Percentiles rank a stretch among this genome's conserved stretches.
These are phyloP conservation scores for Calcarius lapponicus DNA, from an alignment of 2,797 vertebrate genomes.

Conservation along the genomic window DNA sequence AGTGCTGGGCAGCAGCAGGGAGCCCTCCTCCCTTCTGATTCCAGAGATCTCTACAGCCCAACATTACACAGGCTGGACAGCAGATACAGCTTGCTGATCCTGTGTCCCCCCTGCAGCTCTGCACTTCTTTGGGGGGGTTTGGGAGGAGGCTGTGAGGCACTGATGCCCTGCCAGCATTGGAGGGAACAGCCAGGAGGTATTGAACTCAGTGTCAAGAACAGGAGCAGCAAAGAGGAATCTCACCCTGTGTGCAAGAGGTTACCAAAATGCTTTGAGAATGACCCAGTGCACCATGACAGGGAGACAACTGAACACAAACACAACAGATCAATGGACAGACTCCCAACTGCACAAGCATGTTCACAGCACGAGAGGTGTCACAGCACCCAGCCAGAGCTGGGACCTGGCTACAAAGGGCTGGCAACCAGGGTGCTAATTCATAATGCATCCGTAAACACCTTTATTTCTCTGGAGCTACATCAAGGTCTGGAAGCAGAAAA, in stretches of 20 bases:
- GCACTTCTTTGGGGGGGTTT: neutral
- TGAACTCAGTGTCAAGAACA: neutral
- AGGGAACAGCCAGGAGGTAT: neutral
- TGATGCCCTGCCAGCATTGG: neutral
- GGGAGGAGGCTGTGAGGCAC: neutral
- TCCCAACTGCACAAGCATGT: neutral
- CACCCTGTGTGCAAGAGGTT: neutral
- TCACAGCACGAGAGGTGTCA: neutral
- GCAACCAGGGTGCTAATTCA: slow-evolving; percentile 38
- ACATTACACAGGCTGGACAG: fast-evolving
- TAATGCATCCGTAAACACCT: slow-evolving; percentile 34
- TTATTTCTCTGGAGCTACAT: slow-evolving; percentile 53
- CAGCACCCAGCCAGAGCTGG: neutral
- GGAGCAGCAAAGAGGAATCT: neutral
- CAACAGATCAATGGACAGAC: neutral
- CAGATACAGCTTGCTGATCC: neutral
- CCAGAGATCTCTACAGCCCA: neutral
- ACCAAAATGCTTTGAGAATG: neutral
- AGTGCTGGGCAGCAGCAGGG: neutral
- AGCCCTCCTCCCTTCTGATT: neutral
- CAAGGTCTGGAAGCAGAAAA: slow-evolving; percentile 67
- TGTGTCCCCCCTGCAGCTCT: neutral
- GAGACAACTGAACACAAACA: fast-evolving
- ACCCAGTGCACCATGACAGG: neutral
- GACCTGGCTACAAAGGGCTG: slow-evolving; percentile 30